Base-by-base conservation (phyloP, 2,113 vertebrate genomes). In the Lophochroa leadbeateri region DNA sequence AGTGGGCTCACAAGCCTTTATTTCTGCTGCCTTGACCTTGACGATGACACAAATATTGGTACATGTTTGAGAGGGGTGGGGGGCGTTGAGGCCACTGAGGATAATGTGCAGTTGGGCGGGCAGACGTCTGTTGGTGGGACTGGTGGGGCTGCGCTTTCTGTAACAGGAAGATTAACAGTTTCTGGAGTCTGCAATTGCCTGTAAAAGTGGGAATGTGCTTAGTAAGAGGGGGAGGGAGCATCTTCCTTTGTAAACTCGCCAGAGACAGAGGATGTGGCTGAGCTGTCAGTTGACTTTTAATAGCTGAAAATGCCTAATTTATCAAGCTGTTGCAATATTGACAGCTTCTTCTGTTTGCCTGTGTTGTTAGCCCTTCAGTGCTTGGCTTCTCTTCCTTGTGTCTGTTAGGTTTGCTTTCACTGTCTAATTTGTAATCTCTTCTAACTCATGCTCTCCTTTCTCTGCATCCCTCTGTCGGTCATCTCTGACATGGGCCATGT, bases 41-140 rank as follows among this genome's bases (percentile, higher is more conserved):
- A 2, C 1, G 11, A 13, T 20, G 41, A 23, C 41, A 61, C 41
- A 24, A 17, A 14, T 37, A 17, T 8, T 5, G 2, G 29, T 1
- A 43, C 24, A 5, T 2, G 1, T 68, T 83, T 27, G 64, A 58
- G 28, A 1, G 4, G n/a, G 44, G 18, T 7, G 2, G 43, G 47
- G 21, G 6, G 2, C 25, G 9, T 14, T 72, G 57, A 29, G 60
- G 21, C 27, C 46, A n/a, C 43, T 37, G 44, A 67, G 27, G 28
- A 37, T 6, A n/a, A 33, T 6, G 2, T 28, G 61, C 2, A 3
- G 39, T 10, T 0, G 0, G 33, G 39, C 10, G 7, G 17, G 5
- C 60, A 67, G 72, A 61, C 29, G 33, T 80, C 31, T 55, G 21
- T 28, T 1, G 4, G 13, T 43, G 28, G 43, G 21, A 24, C 44